Evolutionary conservation across 2,113 vertebrate genomes (phyloP), one percentile per base, ranked within the genome.

Genomic region (Haemorhous mexicanus): DNA sequence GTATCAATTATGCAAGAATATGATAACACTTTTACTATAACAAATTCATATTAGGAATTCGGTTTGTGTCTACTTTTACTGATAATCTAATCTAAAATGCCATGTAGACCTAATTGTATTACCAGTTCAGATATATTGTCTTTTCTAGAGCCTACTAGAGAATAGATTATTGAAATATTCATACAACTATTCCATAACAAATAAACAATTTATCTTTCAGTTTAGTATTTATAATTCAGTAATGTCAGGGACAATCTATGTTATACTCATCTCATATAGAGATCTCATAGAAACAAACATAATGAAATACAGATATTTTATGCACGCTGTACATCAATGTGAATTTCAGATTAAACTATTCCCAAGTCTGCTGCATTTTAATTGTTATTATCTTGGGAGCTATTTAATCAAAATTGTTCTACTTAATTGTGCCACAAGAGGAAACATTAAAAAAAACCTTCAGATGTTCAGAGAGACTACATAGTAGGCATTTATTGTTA

Each of bases 321-420:
- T 78, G 72, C 89, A 68, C 10, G 33, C 52, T 87, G 52, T 77
- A 78, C 85, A 77, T 77, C 86, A 93, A 77, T 79, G 86, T 91
- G 73, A 75, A 87, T 44, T 97, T 95, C 84, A 93, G 93, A 97
- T 95, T 94, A 96, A 97, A 95, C 67, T 97, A 78, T 95, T 94
- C 76, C 84, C 75, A 92, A 95, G 80, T 81, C 77, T 94, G 68
- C 73, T 89, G 91, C 82, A 92, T 96, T 96, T 90, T 95, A 97
- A 96, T 96, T 92, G 92, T 67, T 73, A 50, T 92, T 63, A 89
- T 94, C 93, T 92, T 69, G 93, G 94, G 89, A 97, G 61, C 94
- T 97, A 95, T 97, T 97, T 97, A 97, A 97, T 95, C 92, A 96
- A 97, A 97, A 97, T 95, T 94, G 73, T 72, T 97, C 74, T 92